Evolutionary conservation across 2,113 vertebrate species (phyloP), one percentile per base, ranked within the genome.

Genomic region (Prinia subflava): DNA sequence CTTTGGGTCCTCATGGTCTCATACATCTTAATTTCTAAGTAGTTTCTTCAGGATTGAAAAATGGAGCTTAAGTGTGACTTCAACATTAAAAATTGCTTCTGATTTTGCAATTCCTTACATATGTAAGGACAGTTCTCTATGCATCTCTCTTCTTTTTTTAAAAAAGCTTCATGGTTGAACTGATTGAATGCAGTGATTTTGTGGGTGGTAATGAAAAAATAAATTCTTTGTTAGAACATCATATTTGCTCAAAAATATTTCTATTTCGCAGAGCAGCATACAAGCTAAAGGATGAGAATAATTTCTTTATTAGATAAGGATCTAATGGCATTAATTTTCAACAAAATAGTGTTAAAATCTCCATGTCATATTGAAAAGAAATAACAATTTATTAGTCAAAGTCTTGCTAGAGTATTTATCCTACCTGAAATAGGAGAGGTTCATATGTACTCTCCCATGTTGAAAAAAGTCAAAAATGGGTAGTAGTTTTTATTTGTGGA

Each of bases 21-120:
- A 92, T 69, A 55, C 5, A 70, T 82, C 70, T 91, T 79, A 79
- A 94, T 78, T 90, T 93, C 78, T 88, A 80, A 94, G 42, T 25
- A 37, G 17, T 77, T 92, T 93, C 70, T 87, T 90, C 60, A 62
- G 60, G 39, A 77, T 41, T 59, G 55, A 86, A 78, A 35, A 80
- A 88, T 21, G 30, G 63, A 70, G 9, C 25, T 41, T 31, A 42
- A 91, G 24, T 55, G 30, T 87, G 69, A 82, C 25, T 93, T 93
- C 33, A 93, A 33, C 42, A 67, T 77, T 80, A 80, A 91, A 91
- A 35, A 91, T 57, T 75, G 20, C 64, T 95, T 83, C 39, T 89
- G 56, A 71, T 68, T 90, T 90, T 78, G 49, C 76, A 90, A 63
- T 80, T 90, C 55, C 33, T 86, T 80, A 39, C 52, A 42, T 31